Conservation (phyloP, 2,888 invertebrate species). For the Ophion costatus region DNA sequence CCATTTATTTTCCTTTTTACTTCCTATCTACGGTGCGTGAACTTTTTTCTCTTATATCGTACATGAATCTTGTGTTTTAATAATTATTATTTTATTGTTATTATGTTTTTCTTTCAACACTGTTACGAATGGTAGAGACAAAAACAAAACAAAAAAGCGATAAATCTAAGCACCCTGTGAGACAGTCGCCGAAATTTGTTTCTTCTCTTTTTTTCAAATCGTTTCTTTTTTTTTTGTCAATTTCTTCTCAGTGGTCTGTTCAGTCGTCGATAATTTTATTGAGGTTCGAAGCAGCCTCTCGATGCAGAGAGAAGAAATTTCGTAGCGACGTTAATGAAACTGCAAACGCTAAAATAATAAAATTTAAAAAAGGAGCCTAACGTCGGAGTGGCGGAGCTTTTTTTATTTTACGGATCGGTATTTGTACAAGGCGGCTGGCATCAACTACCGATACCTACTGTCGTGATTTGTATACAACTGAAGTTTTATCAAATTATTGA, state of each 20-base stretch:
- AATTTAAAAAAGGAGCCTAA: background rate
- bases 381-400: background rate
- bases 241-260: conserved; percentile 58
- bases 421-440: conserved; percentile 51
- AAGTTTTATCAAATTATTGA: conserved; percentile 15
- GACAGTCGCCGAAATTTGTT: conserved; percentile 47
- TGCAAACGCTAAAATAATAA: background rate
- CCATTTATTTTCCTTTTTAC: conserved; percentile 65
- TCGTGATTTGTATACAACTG: background rate
- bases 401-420: conserved; percentile 21
- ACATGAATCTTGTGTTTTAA: conserved; percentile 59
- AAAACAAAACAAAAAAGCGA: conserved; percentile 29
- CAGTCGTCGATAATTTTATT: conserved; percentile 40
- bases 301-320: conserved; percentile 6
- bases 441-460: background rate
- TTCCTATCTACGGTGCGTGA: conserved; percentile 66
- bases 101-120: conserved; percentile 30
- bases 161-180: conserved; percentile 58
- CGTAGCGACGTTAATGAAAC: background rate
- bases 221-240: conserved; percentile 10
- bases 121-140: conserved; percentile 18
- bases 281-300: background rate
- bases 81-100: conserved; percentile 14
- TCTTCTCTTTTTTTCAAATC: conserved; percentile 23
- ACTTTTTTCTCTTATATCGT: conserved; percentile 60